Base-by-base conservation (phyloP, 1,140 invertebrate genomes). In the Drosophila neocordata region DNA sequence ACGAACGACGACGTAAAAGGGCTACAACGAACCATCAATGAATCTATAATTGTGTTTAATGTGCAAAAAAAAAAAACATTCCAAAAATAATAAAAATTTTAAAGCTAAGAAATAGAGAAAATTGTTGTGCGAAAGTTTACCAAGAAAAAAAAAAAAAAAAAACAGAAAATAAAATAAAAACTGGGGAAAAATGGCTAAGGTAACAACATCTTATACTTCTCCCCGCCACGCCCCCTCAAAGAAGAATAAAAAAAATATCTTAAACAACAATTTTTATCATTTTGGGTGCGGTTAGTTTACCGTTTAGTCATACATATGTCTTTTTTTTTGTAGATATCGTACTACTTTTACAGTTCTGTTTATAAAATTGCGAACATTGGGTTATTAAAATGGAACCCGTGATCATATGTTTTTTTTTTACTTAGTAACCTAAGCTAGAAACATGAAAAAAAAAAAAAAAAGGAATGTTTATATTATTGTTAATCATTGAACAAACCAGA, bases 171-270 rank as follows among this genome's bases (percentile, higher is more conserved):
- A 24, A 24, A 1, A 24, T 24, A 24, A 24, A 24, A 24, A 24
- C 22, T 1, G 55, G 48, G 60, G 44, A 64, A 81, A 73, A 78
- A 85, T 87, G 82, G 78, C 78, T 41, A 65, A 75, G 82, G 78
- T 87, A 87, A 76, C 24, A 22, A 31, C 27, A 31, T 3, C 27
- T 4, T 4, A 24, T n/a, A n/a, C n/a, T n/a, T n/a, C n/a, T 24
- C 22, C 27, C 3, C 27, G 27, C 4, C 27, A 3, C 27, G 27
- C 27, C 27, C 27, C 27, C 6, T 31, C 0, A 31, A 3, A 4
- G 2, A 31, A 31, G 27, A 31, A 31, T 31, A 6, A 31, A 31
- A 6, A 31, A 31, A 31, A 31, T 13, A 68, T 9, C 41, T 48
- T 8, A 48, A 11, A n/a, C 56, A 58, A 58, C 27, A 58, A 13